These are phyloP conservation scores for Hydrotaea cyrtoneurina DNA, from an alignment of 2,888 invertebrate genomes.

Conservation along the genomic window DNA sequence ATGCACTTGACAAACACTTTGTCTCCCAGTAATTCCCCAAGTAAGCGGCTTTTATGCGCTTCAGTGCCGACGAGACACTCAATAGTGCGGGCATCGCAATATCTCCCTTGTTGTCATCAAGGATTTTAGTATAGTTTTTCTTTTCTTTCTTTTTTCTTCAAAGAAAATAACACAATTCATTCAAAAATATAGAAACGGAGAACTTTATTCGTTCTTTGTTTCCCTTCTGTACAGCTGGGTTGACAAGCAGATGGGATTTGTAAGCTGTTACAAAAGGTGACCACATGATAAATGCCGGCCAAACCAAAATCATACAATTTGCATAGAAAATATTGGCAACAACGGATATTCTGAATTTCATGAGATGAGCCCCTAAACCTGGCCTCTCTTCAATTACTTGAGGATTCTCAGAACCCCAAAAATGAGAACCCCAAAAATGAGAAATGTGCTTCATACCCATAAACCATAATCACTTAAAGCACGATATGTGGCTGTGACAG, in stretches of 20 bases:
- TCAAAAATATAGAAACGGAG: background rate
- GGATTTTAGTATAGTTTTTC: background rate
- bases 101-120: background rate
- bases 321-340: no score
- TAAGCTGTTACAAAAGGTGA: background rate
- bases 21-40: background rate
- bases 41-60: background rate
- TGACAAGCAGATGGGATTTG: background rate
- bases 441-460: no score
- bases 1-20: slow-evolving; percentile 4
- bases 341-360: no score
- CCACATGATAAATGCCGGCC: background rate
- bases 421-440: no score
- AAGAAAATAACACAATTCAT: background rate
- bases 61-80: background rate
- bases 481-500: no score
- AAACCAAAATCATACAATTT: no score
- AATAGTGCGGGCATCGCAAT: background rate
- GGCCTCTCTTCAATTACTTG: no score
- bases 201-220: background rate
- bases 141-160: background rate
- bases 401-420: no score
- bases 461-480: no score
- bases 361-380: no score
- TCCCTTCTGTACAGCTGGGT: background rate